phyloP scores from a whole-genome alignment of 2,888 invertebrate species.

The Poecilus cupreus region DNA sequence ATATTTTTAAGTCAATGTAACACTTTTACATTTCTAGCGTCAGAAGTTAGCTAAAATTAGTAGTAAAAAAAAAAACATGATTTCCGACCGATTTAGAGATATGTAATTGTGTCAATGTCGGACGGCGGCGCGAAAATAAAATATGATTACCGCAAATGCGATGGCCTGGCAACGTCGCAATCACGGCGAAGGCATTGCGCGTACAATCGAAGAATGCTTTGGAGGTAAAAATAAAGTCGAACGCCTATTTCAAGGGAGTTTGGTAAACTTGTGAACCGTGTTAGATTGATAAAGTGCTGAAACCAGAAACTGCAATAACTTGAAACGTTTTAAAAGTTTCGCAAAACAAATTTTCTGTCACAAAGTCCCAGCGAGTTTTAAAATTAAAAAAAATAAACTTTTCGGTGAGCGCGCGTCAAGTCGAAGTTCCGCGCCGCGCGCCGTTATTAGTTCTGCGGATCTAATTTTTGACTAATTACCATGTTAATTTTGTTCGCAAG shows the following conservation, averaged over 20 bases:
- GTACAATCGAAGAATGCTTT: slow-evolving; percentile 29
- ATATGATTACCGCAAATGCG: too few relatives aligned
- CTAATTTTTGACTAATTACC: slow-evolving; percentile 60
- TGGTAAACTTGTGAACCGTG: slow-evolving; percentile 56
- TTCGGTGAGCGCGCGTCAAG: slow-evolving; percentile 43
- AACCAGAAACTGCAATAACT: slow-evolving; percentile 60
- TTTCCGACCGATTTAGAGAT: too few relatives aligned
- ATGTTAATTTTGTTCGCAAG: slow-evolving; percentile 51
- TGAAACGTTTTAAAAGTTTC: slow-evolving; percentile 59
- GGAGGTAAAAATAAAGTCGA: slow-evolving; percentile 57
- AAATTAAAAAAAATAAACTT: slow-evolving; percentile 58
- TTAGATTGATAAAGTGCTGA: slow-evolving; percentile 60
- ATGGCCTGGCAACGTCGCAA: too few relatives aligned
- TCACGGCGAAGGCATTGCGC: too few relatives aligned
- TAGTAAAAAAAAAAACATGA: too few relatives aligned
- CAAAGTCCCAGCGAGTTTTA: slow-evolving; percentile 51
- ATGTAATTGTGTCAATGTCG: too few relatives aligned
- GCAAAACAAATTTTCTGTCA: slow-evolving; percentile 59
- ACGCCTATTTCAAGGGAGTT: slow-evolving; percentile 57
- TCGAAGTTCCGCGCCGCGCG: neutral
- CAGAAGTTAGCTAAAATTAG: too few relatives aligned
- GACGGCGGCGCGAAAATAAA: too few relatives aligned
- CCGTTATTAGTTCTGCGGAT: slow-evolving; percentile 54
- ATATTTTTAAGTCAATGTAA: too few relatives aligned
- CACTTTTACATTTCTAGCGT: too few relatives aligned